Base-by-base conservation (phyloP, 2,888 invertebrate genomes). In the Nebria salina region DNA sequence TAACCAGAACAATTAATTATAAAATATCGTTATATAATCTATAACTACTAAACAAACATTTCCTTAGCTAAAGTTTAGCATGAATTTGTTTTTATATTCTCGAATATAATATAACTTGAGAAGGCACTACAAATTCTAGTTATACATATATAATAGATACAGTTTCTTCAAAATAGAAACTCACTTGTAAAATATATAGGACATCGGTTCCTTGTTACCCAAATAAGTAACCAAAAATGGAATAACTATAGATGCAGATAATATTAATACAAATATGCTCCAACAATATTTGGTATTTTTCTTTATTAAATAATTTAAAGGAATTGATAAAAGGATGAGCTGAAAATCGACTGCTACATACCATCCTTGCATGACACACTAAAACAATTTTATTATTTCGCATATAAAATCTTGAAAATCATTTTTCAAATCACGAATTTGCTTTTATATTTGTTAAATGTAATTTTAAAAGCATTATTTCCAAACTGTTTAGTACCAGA, bases 291-390 rank as follows among this genome's bases (percentile, higher is more conserved):
- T 87, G 0, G 89, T 89, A 6, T 86, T 85, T 11, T 86, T 88
- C 74, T 88, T 89, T 84, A 91, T 90, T 9, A 92, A 74, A 83
- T 89, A 86, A 84, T 89, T 90, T 25, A 91, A 83, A n/a, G 91
- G 85, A 13, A 92, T 86, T 0, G 91, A 91, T 15, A 93, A 86
- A 72, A 92, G 87, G 87, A 93, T 93, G 88, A 91, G 92, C 86
- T 94, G 94, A 88, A 93, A 93, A 87, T 94, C 94, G 82, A 92
- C 93, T 0, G 94, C 92, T 66, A 94, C 90, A 87, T 93, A 94
- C 94, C 94, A 94, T 0, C 93, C 91, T 82, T 92, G 90, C 0
- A 92, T 89, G 87, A 94, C 90, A 85, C 94, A 94, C 94, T 94
- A 88, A 65, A 90, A 89, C n/a, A 76, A 34, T 34, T 34, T 34